Percentiles rank a stretch among this genome's conserved stretches.
phyloP scores from a whole-genome alignment of 2,113 vertebrate genomes.

The Cottus gobio region DNA sequence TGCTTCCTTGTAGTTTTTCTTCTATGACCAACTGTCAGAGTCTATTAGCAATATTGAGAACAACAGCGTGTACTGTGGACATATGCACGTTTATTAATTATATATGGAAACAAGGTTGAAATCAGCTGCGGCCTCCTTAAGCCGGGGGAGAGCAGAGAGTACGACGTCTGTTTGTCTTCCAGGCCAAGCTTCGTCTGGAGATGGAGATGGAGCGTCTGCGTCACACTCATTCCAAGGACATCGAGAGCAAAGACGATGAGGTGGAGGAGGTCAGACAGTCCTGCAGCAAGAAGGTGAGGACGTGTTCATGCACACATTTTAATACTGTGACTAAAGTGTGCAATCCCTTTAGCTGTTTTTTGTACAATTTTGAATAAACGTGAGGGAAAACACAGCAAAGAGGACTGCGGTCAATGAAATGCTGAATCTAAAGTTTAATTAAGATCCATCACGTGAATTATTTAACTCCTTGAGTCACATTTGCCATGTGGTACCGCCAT shows the following conservation, averaged over 20 bases:
- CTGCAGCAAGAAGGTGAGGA: slow-evolving; percentile 93
- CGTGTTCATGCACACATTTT: background rate
- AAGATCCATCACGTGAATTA: background rate
- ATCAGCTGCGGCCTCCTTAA: background rate
- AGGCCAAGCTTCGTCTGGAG: slow-evolving; percentile 96
- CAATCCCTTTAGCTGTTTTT: background rate
- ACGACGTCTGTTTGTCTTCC: slow-evolving; percentile 16
- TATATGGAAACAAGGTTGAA: slow-evolving; percentile 7
- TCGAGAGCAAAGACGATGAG: slow-evolving; percentile 95
- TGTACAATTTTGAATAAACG: background rate
- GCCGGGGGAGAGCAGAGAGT: background rate
- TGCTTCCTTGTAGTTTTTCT: background rate
- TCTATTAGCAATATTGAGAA: background rate
- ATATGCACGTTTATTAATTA: background rate
- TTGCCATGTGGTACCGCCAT: background rate
- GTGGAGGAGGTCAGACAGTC: slow-evolving; percentile 97
- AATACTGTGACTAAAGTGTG: background rate
- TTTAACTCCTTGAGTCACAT: background rate
- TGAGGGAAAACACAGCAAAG: background rate
- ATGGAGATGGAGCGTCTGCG: slow-evolving; percentile 97
- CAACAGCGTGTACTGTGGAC: background rate
- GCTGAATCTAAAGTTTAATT: background rate
- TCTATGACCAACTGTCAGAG: background rate
- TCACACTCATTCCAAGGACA: slow-evolving; percentile 94
- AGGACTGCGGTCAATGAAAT: background rate